phyloP scores from a whole-genome alignment of 2,888 invertebrate genomes.

The Crossocerus cetratus region DNA sequence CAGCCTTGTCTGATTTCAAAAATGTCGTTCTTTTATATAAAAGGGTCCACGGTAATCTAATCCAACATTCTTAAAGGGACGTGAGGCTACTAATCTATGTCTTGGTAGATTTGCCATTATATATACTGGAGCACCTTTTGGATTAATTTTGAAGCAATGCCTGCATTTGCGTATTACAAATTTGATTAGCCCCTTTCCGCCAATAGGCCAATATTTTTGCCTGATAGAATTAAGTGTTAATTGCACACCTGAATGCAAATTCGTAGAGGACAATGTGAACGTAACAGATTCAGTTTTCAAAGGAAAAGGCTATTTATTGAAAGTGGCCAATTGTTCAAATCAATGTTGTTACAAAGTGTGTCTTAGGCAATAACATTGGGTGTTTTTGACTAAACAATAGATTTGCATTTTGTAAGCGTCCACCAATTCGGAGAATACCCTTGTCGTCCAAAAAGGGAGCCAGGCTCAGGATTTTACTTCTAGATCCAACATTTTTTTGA shows the following conservation, averaged over 20 bases:
- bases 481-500: too few relatives aligned
- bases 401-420: background rate
- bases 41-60: slow-evolving; percentile 10
- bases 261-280: background rate
- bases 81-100: background rate
- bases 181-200: background rate
- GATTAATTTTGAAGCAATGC: background rate
- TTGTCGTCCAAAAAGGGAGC: too few relatives aligned
- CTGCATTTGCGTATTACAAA: slow-evolving; percentile 1
- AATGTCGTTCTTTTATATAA: slow-evolving; percentile 5
- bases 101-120: slow-evolving; percentile 30
- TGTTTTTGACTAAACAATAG: background rate
- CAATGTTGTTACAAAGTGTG: background rate
- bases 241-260: slow-evolving; percentile 10
- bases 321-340: too few relatives aligned
- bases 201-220: slow-evolving; percentile 15
- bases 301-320: too few relatives aligned
- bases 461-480: too few relatives aligned
- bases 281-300: too few relatives aligned
- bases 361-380: background rate
- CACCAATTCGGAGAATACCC: slow-evolving; percentile 18
- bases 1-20: background rate
- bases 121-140: background rate
- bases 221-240: background rate
- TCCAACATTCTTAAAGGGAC: slow-evolving; percentile 13